Base-by-base conservation (phyloP, 92 coral and sea anemone genomes). In the Pocillopora meandrina region DNA sequence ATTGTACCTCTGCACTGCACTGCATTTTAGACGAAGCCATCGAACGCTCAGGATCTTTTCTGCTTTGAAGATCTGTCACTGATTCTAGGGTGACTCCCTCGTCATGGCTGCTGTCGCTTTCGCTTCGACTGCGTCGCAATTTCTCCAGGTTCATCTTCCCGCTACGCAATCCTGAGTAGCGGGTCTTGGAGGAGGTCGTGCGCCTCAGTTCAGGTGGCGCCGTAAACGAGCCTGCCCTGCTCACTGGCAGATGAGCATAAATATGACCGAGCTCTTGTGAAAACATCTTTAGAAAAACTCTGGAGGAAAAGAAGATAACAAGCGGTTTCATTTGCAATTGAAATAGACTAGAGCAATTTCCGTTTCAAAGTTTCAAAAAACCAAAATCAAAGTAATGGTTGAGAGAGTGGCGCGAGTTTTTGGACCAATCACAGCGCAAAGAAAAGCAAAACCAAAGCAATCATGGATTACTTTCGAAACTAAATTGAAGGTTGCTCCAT, bases 271-370 rank as follows among this genome's bases (percentile, higher is more conserved):
- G 86, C 21, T 92, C 93, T 55, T 89, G 95, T 36, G 87, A 89
- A 67, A 97, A 81, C 89, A 97, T 82, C 85, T 95, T 93, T 80
- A 86, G 92, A 66, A 97, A 92, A 61, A 97, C 99, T 56, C 99
- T 97, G 77, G 80, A 58, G 61, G 64, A 23, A 55, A 18, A 79
- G 17, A 79, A 42, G n/a, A 11, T 47, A 74, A 75, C 72, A 18
- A 16, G 61, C 21, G 15, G 36, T 18, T 34, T 34, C 1, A 14
- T 16, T 59, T 2, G 15, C 14, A 16, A 12, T 12, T 59, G 62
- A 16, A 59, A 59, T 57, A 13, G 61, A 59, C 18, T 12, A 12
- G 14, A 59, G 10, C 62, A 16, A 2, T 59, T 12, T 59, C 1
- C 62, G 7, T 42, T 42, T 42, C 2, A 42, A 3, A 42, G 7